Percentiles rank a stretch among this genome's conserved stretches.
Conservation (phyloP, 2,797 vertebrate species). For the Cyclura pinguis region DNA sequence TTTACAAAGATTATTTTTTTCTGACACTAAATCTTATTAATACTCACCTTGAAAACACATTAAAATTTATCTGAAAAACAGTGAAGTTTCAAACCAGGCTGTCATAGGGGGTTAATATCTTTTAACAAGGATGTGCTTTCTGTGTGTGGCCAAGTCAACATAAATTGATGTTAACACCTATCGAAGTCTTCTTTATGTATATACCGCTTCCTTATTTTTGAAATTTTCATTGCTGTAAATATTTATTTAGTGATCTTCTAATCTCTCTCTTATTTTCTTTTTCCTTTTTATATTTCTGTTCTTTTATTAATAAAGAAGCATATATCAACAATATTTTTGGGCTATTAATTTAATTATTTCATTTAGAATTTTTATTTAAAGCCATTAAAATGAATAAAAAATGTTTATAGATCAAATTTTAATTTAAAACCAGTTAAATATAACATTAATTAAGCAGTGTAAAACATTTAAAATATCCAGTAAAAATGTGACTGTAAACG, state of each 20-base stretch:
- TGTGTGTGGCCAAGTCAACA: not conserved
- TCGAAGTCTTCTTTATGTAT: not conserved
- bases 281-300: not conserved
- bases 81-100: not conserved
- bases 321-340: not conserved
- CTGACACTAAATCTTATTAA: conserved; percentile 36
- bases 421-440: not conserved
- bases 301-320: not conserved
- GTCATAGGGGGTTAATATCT: not conserved
- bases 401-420: too few species aligned
- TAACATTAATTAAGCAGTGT: not conserved
- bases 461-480: not conserved
- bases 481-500: not conserved
- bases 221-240: not conserved
- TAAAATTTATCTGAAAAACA: not conserved
- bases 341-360: too few species aligned
- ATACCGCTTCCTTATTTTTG: not conserved
- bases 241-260: not conserved
- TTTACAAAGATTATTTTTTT: conserved; percentile 28
- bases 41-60: not conserved
- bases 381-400: too few species aligned
- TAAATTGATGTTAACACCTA: not conserved
- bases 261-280: not conserved
- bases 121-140: not conserved
- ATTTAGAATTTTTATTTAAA: too few species aligned